phyloP scores from a whole-genome alignment of 2,113 vertebrate species.

The Poecile atricapillus region DNA sequence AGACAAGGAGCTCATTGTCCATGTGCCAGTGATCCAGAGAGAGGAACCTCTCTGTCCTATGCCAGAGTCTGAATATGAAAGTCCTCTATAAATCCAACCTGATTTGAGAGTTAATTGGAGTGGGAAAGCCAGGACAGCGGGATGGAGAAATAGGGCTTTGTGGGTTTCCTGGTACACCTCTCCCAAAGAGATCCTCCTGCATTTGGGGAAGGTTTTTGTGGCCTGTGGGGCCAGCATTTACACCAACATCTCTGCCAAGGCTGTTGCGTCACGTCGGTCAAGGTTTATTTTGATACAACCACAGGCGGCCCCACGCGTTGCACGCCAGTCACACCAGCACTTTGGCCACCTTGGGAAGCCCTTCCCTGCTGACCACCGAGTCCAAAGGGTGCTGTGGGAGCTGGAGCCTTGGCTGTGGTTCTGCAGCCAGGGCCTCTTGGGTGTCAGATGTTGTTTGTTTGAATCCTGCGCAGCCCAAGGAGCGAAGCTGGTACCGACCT shows the following conservation, averaged over 20 bases:
- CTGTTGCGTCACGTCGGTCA: neutral
- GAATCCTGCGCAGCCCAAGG: neutral
- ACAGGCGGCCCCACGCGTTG: accelerated
- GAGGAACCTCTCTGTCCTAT: neutral
- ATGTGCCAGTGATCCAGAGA: neutral
- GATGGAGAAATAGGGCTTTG: neutral
- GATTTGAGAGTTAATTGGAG: neutral
- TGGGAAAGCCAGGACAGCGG: neutral
- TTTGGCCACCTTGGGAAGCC: neutral
- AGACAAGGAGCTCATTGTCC: slow-evolving; percentile 5
- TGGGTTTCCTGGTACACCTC: slow-evolving; percentile 5
- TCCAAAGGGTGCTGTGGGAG: neutral
- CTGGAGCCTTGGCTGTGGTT: neutral
- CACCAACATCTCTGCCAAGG: neutral
- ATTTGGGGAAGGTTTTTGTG: neutral
- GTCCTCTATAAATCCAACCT: neutral
- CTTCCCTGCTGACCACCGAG: neutral
- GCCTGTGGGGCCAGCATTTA: neutral
- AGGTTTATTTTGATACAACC: neutral
- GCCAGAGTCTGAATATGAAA: neutral
- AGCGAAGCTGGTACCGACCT: neutral
- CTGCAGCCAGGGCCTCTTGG: neutral
- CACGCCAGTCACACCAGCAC: neutral
- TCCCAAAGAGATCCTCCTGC: neutral
- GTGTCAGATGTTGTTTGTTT: neutral